A percentile compares a stretch with the other conserved stretches of the same genome.
Evolutionary conservation across 2,888 invertebrate genomes (phyloP).

Genomic region (Belgica antarctica): DNA sequence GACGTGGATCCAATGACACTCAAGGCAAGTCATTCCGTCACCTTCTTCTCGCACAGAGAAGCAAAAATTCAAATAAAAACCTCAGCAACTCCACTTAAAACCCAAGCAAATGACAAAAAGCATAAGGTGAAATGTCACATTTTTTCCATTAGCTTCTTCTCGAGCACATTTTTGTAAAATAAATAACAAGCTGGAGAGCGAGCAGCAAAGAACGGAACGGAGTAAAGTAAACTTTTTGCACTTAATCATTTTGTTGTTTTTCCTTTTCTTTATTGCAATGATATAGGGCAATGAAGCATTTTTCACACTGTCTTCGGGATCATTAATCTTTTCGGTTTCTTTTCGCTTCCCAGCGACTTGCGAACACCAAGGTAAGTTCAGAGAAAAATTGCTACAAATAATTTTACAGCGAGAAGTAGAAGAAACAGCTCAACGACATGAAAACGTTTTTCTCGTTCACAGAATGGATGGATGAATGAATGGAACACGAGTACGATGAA

Average conservation of each 20-base stretch:
- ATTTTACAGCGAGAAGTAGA: constrained; percentile 13
- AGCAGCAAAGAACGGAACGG: neutral
- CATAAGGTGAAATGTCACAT: constrained; percentile 25
- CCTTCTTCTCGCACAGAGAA: too few species aligned
- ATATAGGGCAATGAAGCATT: constrained; percentile 44
- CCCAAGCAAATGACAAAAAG: neutral
- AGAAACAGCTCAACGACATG: constrained; percentile 7
- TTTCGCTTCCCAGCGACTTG: neutral
- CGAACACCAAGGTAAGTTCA: neutral
- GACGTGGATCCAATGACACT: too few species aligned
- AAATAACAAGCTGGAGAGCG: constrained; percentile 1
- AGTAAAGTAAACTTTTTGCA: constrained; percentile 36
- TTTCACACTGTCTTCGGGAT: constrained; percentile 41
- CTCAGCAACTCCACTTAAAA: neutral
- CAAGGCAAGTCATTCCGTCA: too few species aligned
- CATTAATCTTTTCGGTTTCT: constrained; percentile 41
- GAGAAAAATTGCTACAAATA: constrained; percentile 33
- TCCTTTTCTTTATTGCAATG: constrained; percentile 37
- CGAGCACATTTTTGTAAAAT: constrained; percentile 14
- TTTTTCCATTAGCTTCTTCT: constrained; percentile 28
- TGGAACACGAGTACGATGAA: neutral
- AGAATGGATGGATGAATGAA: too few species aligned
- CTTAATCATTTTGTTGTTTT: constrained; percentile 44
- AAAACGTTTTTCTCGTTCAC: neutral
- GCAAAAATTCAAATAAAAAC: neutral